Evolutionary conservation across 2,797 vertebrate species (phyloP).

Genomic region (Esox lucius): DNA sequence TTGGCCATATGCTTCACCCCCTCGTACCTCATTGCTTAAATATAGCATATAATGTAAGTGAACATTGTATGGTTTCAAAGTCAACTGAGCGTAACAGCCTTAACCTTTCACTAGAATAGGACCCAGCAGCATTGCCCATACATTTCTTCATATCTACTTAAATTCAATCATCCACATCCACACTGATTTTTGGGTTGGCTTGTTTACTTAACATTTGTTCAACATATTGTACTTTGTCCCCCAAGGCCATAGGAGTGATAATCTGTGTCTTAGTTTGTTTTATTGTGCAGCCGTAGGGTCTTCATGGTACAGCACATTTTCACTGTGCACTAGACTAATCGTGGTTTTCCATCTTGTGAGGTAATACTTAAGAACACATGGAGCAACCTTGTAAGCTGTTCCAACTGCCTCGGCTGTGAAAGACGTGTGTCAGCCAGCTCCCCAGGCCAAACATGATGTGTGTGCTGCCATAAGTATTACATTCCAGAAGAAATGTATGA

Average conservation of each 20-base stretch:
- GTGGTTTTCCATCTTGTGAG: conserved; percentile 43
- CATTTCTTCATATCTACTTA: not conserved
- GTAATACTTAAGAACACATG: conserved; percentile 31
- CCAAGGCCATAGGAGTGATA: conserved; percentile 51
- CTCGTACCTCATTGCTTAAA: too few relatives aligned
- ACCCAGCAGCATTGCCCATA: not conserved
- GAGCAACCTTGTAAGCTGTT: conserved; percentile 57
- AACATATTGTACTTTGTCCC: conserved; percentile 37
- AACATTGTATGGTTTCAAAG: not conserved
- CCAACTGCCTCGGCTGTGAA: conserved; percentile 53
- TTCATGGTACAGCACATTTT: conserved; percentile 47
- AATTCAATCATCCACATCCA: conserved; percentile 8
- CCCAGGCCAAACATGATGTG: conserved; percentile 58
- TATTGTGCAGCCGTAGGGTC: conserved; percentile 67
- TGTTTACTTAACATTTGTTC: conserved; percentile 59
- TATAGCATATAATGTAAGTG: not conserved
- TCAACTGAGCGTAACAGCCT: not conserved
- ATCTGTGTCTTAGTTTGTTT: conserved; percentile 67
- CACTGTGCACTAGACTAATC: conserved; percentile 54
- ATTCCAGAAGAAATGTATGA: conserved; percentile 52
- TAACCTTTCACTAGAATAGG: not conserved
- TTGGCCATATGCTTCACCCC: too few relatives aligned
- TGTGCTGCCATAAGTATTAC: conserved; percentile 56
- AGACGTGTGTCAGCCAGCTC: conserved; percentile 58
- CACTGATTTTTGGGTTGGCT: conserved; percentile 30